Evolutionary conservation across 2,113 vertebrate species (phyloP), one percentile per base, ranked within the genome.

Genomic region (Platycercus adscitus): DNA sequence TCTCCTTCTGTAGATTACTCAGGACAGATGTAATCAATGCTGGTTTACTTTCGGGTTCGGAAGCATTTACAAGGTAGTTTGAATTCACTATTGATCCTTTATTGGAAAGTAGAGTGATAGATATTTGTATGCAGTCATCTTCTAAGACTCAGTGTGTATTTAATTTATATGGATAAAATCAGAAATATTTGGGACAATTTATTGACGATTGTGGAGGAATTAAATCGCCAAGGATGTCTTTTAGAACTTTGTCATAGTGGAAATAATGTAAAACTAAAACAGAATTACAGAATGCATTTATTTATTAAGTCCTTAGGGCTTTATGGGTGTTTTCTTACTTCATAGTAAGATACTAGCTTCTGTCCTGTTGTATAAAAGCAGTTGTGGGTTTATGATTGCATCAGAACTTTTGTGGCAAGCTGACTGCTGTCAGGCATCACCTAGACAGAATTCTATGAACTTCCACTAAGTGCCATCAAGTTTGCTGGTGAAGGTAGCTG

Each of bases 391-490:
- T 53, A 82, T 58, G 53, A 37, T 43, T 29, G 60, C 46, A 29
- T 46, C 31, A 73, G 35, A 65, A 46, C 23, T 53, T 52, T 16
- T 2, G 7, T 35, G 75, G 43, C 33, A 50, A 46, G n/a, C 39
- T 50, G 70, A 58, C 35, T 52, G 65, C 39, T 81, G 25, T 56
- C 29, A 29, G 71, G 29, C 6, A 5, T 81, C 20, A 17, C 46
- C 60, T 33, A 7, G 43, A 46, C 33, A 80, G 76, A 65, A 21
- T 2, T 55, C 14, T 10, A 1, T 10, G 29, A 82, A 31, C 21
- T 28, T 50, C 24, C 11, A 3, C 8, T 11, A 4, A 13, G 23
- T 0, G 1, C 49, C 15, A 12, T 56, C 11, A 8, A 8, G 37
- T 69, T 44, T 82, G n/a, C 66, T 79, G 25, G 13, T 71, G 44